Evolutionary conservation across 1,140 invertebrate species (phyloP), one percentile per base, ranked within the genome.

Genomic region (Cydia pomonella): DNA sequence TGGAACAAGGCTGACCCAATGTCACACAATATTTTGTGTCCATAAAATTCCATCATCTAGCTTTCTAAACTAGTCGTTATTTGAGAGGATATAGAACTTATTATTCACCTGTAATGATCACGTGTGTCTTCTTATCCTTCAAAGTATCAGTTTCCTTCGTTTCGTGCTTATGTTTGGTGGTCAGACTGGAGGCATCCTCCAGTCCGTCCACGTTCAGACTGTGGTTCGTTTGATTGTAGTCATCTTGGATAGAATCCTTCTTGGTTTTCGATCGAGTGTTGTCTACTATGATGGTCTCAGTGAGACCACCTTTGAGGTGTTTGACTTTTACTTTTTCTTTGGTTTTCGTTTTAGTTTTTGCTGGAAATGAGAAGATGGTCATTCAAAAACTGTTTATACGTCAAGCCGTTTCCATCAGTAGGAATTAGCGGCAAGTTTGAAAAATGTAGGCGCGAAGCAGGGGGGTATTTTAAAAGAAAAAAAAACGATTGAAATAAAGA

Each of bases 301-400:
- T 66, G 0, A 33, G 27, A 21, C 63, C 63, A 12, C 23, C 16
- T 29, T 16, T 33, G 25, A 66, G 27, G 7, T 66, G 63, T 7
- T 66, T 66, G 2, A 66, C 63, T 33, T 66, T 66, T 27, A 66
- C 16, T 18, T 66, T 66, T 13, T 29, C 63, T 10, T 66, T 66
- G 25, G 23, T 3, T 66, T 66, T 66, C 3, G 63, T 66, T 0
- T 10, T 29, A 6, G 63, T 33, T 16, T 29, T 13, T 27, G 9
- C 63, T 66, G 21, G 21, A 59, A 59, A 9, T 3, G 9, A 50
- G 0, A 59, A 53, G 1, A 16, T 53, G 16, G 16, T 53, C 16
- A 18, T n/a, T 18, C 5, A 47, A 47, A 47, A n/a, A 47, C 33
- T 10, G 7, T 38, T 38, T n/a, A n/a, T n/a, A n/a, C n/a, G n/a